These are phyloP conservation scores for Garrulus glandarius DNA, from an alignment of 2,797 vertebrate genomes.

Conservation along the genomic window DNA sequence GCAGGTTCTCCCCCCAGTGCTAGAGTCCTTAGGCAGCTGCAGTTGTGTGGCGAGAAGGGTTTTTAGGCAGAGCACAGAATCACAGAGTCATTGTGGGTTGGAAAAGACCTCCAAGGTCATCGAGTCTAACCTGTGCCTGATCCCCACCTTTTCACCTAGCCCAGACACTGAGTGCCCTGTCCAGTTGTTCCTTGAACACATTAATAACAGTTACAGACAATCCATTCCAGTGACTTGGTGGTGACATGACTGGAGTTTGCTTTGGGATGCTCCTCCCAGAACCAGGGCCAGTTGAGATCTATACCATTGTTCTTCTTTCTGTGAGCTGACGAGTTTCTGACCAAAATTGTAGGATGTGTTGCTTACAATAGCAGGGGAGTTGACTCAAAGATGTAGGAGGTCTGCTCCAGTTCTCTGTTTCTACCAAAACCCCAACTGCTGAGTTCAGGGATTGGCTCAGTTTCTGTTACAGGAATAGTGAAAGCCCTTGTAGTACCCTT, in stretches of 20 bases:
- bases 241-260: background rate
- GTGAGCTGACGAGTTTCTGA: background rate
- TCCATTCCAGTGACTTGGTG: background rate
- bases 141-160: background rate
- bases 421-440: background rate
- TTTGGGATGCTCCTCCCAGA: background rate
- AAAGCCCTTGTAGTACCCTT: background rate
- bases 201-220: background rate
- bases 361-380: background rate
- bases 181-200: background rate
- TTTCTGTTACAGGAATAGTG: background rate
- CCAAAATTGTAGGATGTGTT: background rate
- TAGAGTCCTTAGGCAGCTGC: background rate
- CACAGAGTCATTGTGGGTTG: background rate
- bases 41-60: background rate
- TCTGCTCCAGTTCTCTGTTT: background rate
- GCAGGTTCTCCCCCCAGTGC: background rate
- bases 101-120: background rate
- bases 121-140: fast-evolving
- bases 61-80: background rate
- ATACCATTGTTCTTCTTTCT: background rate
- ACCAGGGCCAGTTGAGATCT: background rate
- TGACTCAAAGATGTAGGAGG: background rate
- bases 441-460: background rate
- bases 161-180: background rate